Evolutionary conservation across 2,888 invertebrate genomes (phyloP), one percentile per base, ranked within the genome.

Genomic region (Nomada lathburiana): DNA sequence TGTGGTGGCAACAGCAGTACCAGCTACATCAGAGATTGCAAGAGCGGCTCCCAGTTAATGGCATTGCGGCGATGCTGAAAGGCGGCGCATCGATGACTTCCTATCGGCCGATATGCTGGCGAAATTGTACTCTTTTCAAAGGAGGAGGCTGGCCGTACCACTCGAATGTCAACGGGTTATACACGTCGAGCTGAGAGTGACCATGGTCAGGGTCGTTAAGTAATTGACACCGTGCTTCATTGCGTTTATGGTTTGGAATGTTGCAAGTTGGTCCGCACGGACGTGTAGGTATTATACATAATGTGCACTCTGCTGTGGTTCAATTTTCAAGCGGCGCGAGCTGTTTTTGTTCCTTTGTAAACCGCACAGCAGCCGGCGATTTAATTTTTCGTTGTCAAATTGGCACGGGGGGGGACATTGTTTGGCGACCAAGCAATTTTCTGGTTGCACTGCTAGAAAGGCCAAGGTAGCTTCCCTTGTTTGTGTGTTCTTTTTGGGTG

Each of bases 51-150:
- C 78, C 82, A 68, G 84, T 84, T 87, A 87, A 87, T 88, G 76
- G 82, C 89, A 86, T 80, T 82, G 82, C 84, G 80, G 89, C 89
- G 77, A 80, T 67, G 76, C 74, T 79, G 82, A 87, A 81, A 87
- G 82, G 82, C 77, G 83, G 60, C 73, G 47, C 78, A 76, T 78
- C 82, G 74, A 68, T 69, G 70, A 82, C 71, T 76, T 63, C 60
- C 65, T 55, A 75, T 70, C 52, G 75, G 53, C n/a, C 72, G 20
- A 52, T 50, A n/a, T 13, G 26, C 55, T 44, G 73, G 36, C 44
- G 69, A 82, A 85, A 72, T 76, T 53, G 20, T 57, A 74, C 59
- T 75, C 59, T 75, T 69, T 69, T 77, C 69, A 63, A 81, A 82
- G 74, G 75, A 67, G 69, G 44, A 57, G 42, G 62, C 57, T 53